Conservation (phyloP, 2,113 vertebrate species). For the Pachyramphus minor region DNA sequence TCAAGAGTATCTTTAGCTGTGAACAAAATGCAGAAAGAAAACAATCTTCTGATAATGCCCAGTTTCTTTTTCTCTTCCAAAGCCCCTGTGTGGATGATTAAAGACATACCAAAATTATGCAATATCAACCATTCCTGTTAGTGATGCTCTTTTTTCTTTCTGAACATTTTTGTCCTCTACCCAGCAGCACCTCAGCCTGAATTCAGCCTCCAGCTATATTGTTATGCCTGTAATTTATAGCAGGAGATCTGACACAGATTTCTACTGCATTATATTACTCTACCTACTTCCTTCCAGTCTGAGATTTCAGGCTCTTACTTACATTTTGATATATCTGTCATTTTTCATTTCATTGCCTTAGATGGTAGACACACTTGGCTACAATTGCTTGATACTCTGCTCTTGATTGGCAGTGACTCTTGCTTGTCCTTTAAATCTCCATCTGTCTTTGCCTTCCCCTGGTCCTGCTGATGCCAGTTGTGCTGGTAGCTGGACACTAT, state of each 20-base stretch:
- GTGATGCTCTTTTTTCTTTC: background rate
- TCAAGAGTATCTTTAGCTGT: background rate
- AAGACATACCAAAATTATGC: background rate
- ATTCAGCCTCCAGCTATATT: slow-evolving; percentile 4
- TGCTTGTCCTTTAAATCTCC: background rate
- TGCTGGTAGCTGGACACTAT: background rate
- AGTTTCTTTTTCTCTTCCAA: background rate
- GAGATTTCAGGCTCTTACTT: background rate
- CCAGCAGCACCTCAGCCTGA: background rate
- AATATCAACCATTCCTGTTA: background rate
- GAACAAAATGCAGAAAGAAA: background rate
- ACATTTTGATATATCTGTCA: background rate
- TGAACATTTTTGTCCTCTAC: background rate
- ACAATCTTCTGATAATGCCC: background rate
- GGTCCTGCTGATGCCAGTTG: background rate
- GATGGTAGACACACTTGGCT: background rate
- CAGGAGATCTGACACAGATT: slow-evolving; percentile 19
- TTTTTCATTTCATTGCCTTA: background rate
- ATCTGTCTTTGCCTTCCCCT: slow-evolving; percentile 29
- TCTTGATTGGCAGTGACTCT: background rate
- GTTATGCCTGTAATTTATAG: background rate
- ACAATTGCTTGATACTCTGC: background rate
- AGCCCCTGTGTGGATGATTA: background rate
- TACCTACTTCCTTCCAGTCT: background rate
- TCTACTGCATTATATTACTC: background rate